A percentile compares a stretch with the other conserved stretches of the same genome.
phyloP scores from a whole-genome alignment of 2,888 invertebrate genomes.

The Clitarchus hookeri region DNA sequence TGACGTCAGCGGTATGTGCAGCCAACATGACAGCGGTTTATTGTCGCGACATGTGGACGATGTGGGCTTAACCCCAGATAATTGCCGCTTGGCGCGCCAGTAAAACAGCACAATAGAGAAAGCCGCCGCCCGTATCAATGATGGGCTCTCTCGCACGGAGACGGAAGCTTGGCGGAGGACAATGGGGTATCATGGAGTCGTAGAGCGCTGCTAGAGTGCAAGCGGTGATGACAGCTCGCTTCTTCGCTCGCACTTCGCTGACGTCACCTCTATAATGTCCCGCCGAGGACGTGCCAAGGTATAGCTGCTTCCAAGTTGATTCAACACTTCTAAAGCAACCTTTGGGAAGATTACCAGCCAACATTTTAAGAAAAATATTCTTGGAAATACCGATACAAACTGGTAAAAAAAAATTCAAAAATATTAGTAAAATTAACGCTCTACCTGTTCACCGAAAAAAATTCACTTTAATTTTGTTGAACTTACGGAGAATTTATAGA shows the following conservation, averaged over 20 bases:
- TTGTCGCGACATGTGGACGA: not conserved
- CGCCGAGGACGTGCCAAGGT: no score
- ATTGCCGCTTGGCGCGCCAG: not conserved
- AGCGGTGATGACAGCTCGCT: not conserved
- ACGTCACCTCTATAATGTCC: no score
- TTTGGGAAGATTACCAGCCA: no score
- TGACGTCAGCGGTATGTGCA: not conserved
- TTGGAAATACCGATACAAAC: no score
- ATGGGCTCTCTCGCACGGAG: not conserved
- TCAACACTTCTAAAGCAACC: no score
- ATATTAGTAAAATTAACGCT: no score
- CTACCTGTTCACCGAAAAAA: no score
- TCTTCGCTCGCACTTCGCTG: not conserved
- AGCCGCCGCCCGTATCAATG: not conserved
- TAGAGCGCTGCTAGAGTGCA: not conserved
- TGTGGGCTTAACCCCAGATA: not conserved
- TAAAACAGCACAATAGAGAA: constrained; percentile 2
- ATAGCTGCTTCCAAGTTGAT: no score
- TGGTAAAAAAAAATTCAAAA: no score
- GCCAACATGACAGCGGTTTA: not conserved
- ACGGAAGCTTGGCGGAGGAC: not conserved
- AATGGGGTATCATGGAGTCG: not conserved
- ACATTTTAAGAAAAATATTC: no score
- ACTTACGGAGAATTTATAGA: no score
- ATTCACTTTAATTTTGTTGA: no score